A percentile compares a stretch with the other conserved stretches of the same genome.
Conservation (phyloP, 2,797 vertebrate species). For the Rhabdomys pumilio region DNA sequence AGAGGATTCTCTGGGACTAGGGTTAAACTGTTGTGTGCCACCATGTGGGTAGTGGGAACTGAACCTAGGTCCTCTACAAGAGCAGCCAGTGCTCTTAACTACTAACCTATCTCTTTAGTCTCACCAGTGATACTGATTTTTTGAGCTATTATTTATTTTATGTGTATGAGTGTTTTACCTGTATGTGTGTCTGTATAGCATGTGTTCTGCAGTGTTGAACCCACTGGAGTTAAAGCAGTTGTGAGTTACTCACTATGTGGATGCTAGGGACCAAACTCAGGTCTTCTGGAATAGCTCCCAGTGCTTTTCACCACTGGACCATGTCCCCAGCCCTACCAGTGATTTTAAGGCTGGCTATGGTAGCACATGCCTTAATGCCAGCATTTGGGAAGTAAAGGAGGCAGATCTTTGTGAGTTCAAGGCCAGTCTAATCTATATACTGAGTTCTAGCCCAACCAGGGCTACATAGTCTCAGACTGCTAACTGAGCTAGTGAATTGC, state of each 20-base stretch:
- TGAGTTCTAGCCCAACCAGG: neutral
- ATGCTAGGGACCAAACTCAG: neutral
- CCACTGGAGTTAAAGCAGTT: neutral
- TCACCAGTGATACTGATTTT: no score
- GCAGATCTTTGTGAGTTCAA: neutral
- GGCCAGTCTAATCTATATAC: neutral
- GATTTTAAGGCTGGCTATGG: neutral
- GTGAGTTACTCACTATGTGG: neutral
- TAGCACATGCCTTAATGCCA: neutral
- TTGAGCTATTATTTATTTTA: neutral
- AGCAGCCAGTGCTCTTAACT: neutral
- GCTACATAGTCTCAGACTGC: neutral
- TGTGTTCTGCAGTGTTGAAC: neutral
- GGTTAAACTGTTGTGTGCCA: neutral
- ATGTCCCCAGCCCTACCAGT: neutral
- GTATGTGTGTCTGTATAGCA: neutral
- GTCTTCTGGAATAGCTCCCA: neutral
- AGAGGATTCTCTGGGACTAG: neutral
- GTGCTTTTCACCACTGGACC: neutral
- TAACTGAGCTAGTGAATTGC: neutral
- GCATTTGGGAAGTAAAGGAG: neutral
- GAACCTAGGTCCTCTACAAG: neutral
- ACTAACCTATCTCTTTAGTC: neutral
- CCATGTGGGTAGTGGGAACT: neutral
- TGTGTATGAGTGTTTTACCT: neutral